Percentiles rank a stretch among this genome's conserved stretches.
Evolutionary conservation across 2,888 invertebrate species (phyloP).

Genomic region (Xylophagus ater): DNA sequence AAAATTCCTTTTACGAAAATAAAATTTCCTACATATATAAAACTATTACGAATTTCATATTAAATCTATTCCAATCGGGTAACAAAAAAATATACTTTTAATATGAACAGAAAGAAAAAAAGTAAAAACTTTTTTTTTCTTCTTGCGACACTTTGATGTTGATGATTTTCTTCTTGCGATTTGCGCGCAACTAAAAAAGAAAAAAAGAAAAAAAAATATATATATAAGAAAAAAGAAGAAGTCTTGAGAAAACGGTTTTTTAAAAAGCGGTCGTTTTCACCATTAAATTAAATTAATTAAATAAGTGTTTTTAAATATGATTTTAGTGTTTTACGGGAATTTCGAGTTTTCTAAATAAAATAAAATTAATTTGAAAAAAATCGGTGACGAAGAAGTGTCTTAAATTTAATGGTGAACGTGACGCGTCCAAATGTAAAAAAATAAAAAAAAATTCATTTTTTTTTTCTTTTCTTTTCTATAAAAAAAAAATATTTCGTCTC

Average conservation of each 20-base stretch:
- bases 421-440: constrained; percentile 10
- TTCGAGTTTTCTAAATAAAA: constrained; percentile 7
- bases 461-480: too few species aligned
- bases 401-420: constrained; percentile 14
- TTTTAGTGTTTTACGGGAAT: constrained; percentile 9
- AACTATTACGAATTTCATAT: constrained; percentile 3
- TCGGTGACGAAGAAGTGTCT: constrained; percentile 13
- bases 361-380: constrained; percentile 9
- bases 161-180: constrained; percentile 14
- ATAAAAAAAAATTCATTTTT: not conserved
- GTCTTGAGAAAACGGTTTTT: constrained; percentile 17
- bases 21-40: not conserved
- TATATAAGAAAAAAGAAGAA: too few species aligned
- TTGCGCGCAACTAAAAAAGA: constrained; percentile 19
- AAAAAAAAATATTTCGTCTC: too few species aligned
- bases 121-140: too few species aligned
- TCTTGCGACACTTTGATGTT: constrained; percentile 14
- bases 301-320: constrained; percentile 2
- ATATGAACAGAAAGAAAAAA: too few species aligned
- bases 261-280: constrained; percentile 13
- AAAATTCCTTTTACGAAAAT: too few species aligned
- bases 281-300: constrained; percentile 7
- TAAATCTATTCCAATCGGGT: constrained; percentile 8
- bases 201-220: too few species aligned
- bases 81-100: too few species aligned